Evolutionary conservation across 2,888 invertebrate species (phyloP), one percentile per base, ranked within the genome.

Genomic region (Spilarctia lutea): DNA sequence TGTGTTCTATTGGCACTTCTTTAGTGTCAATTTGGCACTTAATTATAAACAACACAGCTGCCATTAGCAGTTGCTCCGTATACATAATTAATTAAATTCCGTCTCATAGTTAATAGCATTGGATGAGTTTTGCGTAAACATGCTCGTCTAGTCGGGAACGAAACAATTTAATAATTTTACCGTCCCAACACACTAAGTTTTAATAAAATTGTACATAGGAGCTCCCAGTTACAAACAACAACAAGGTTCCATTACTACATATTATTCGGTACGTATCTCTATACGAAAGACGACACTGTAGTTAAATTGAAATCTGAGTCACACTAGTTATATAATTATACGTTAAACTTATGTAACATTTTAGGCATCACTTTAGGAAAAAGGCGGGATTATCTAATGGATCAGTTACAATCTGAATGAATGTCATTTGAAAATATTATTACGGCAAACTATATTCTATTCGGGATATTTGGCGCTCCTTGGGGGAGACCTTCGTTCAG

Each of bases 31-130:
- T 83, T 80, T 73, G 73, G 72, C 77, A 67, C 78, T 65, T 78
- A 77, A 82, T 84, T 84, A 83, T 48, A 68, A 73, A 75, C 72
- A 80, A 79, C 76, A 71, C 69, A 60, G 74, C 71, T 81, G 76
- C 70, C 74, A 75, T 72, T 73, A 73, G 71, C 81, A 81, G 77
- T 78, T 71, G 71, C 65, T 73, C 66, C 63, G 70, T 45, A 70
- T 78, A 75, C 75, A 81, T 81, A 79, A 82, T 84, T 84, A 77
- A 80, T 82, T 75, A 79, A 76, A 76, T 75, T 71, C 42, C 20
- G 65, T 60, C 63, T 72, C 72, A 77, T 74, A 52, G 69, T 30
- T 77, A 63, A 75, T 73, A 63, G 65, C 70, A 74, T 77, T 66
- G 45, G n/a, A 73, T 70, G 39, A 76, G 67, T 56, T 77, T 76